A percentile compares a stretch with the other conserved stretches of the same genome.
Evolutionary conservation across 2,888 invertebrate species (phyloP).

Genomic region (Rutpela maculata): DNA sequence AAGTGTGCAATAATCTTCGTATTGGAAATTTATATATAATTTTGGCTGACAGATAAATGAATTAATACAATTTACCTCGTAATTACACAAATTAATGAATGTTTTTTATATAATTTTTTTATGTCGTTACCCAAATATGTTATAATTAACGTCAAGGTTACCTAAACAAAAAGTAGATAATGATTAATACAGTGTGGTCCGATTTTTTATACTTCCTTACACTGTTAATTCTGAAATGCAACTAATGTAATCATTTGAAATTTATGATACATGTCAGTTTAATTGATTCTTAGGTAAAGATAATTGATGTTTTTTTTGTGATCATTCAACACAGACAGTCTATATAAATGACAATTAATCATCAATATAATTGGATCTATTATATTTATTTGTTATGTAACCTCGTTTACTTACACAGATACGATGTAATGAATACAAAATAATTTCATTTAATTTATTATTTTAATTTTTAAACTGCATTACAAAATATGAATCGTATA

Average conservation of each 20-base stretch:
- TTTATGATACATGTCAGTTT: constrained; percentile 34
- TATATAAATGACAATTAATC: constrained; percentile 28
- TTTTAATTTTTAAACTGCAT: neutral
- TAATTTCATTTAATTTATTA: neutral
- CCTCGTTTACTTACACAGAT: neutral
- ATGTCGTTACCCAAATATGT: neutral
- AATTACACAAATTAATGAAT: neutral
- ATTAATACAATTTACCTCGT: too few relatives aligned
- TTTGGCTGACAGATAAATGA: too few relatives aligned
- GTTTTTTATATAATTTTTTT: neutral
- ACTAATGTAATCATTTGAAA: constrained; percentile 28
- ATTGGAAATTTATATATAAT: too few relatives aligned
- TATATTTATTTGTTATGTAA: constrained; percentile 19
- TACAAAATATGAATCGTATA: neutral
- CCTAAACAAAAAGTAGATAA: constrained; percentile 10
- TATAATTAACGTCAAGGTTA: constrained; percentile 15
- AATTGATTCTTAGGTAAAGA: constrained; percentile 28
- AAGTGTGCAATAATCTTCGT: too few relatives aligned
- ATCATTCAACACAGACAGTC: constrained; percentile 17
- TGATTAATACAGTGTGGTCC: constrained; percentile 22
- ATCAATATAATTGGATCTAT: constrained; percentile 31
- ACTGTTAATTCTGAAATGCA: constrained; percentile 20
- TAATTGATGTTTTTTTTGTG: constrained; percentile 36
- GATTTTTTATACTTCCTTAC: constrained; percentile 23
- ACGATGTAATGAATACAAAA: neutral